Evolutionary conservation across 23 tunicate species (phyloP).

Genomic region (Halocynthia roretzi): DNA sequence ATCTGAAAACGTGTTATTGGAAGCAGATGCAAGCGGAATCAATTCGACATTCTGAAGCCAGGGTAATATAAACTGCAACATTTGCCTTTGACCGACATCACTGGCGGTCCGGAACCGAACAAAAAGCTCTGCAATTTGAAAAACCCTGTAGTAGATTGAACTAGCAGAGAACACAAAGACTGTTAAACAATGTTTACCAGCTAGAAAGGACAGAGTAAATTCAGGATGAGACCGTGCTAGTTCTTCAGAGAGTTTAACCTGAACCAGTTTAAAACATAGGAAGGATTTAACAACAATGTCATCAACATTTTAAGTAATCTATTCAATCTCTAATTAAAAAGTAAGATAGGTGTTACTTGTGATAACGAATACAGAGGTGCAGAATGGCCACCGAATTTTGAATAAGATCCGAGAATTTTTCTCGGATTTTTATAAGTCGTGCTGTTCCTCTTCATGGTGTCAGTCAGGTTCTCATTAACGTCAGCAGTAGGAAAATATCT

Average conservation of each 20-base stretch:
- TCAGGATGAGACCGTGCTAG: slow-evolving; percentile 49
- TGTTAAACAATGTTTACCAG: slow-evolving; percentile 22
- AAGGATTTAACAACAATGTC: no score
- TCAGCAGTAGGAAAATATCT: neutral
- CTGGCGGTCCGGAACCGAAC: slow-evolving; percentile 40
- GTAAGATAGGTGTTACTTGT: no score
- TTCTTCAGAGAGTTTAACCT: slow-evolving; percentile 23
- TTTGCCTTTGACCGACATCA: slow-evolving; percentile 31
- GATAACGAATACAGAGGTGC: no score
- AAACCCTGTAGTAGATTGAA: neutral
- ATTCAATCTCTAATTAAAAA: no score
- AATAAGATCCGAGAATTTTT: no score
- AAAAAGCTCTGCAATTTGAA: slow-evolving; percentile 43
- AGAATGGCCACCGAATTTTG: no score
- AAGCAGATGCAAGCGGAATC: neutral
- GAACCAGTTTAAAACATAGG: no score
- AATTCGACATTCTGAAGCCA: slow-evolving; percentile 70
- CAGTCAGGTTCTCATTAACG: neutral
- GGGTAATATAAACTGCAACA: slow-evolving; percentile 61
- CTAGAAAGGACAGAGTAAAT: slow-evolving; percentile 36
- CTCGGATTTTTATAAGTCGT: neutral
- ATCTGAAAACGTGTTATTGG: neutral
- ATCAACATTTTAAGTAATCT: no score
- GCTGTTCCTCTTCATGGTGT: neutral
- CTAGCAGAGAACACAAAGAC: neutral